These are phyloP conservation scores for Eciton burchellii DNA, from an alignment of 1,140 invertebrate genomes.

Conservation along the genomic window DNA sequence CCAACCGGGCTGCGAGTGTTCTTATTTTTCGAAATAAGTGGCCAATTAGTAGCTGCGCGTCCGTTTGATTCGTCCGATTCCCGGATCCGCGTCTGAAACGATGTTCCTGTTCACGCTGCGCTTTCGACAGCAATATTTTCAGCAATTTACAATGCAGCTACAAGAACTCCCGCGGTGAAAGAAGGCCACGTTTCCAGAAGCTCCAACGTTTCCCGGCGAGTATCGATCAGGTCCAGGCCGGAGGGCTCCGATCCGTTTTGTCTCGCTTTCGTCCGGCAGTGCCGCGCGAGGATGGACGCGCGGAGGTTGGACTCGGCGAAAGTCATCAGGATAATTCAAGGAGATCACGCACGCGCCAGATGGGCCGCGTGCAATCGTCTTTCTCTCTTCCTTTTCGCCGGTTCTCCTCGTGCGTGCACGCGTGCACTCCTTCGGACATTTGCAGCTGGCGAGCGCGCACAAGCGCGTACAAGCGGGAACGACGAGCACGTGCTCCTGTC, in stretches of 20 bases:
- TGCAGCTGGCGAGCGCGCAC: slow-evolving; percentile 81
- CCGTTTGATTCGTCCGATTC: too few species aligned
- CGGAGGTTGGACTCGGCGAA: slow-evolving; percentile 21
- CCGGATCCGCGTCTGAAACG: background rate
- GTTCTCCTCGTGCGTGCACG: slow-evolving; percentile 52
- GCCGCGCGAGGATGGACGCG: slow-evolving; percentile 8
- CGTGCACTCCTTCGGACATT: slow-evolving; percentile 72
- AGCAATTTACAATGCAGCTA: background rate
- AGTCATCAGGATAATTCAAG: slow-evolving; percentile 80
- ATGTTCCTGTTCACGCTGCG: too few species aligned
- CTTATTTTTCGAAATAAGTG: slow-evolving; percentile 1
- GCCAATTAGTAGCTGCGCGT: background rate
- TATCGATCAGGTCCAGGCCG: slow-evolving; percentile 3
- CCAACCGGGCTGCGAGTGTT: background rate
- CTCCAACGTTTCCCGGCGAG: background rate
- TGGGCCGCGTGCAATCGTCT: slow-evolving; percentile 75
- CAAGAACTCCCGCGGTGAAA: too few species aligned
- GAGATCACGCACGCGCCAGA: slow-evolving; percentile 85
- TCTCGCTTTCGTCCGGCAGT: slow-evolving; percentile 1
- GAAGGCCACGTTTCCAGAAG: background rate
- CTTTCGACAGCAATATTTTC: background rate
- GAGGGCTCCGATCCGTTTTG: background rate
- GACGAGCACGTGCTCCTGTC: slow-evolving; percentile 65
- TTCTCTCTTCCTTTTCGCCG: slow-evolving; percentile 22
- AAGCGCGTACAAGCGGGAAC: slow-evolving; percentile 42